phyloP scores from a whole-genome alignment of 2,888 invertebrate genomes.

The Cheilosia grossa region DNA sequence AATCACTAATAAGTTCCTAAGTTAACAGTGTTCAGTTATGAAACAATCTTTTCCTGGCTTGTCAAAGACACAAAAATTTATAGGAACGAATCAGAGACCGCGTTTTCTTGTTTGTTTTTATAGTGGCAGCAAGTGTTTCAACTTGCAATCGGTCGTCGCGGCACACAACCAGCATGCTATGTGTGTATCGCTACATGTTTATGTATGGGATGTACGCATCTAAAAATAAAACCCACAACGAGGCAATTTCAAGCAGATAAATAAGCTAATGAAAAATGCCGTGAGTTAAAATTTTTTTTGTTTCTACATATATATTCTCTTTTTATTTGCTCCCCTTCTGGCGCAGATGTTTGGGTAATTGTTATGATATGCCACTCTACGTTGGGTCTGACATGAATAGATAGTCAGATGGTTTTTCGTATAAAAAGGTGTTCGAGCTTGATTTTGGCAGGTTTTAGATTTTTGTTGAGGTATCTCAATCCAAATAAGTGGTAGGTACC shows the following conservation, averaged over 20 bases:
- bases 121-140: not conserved
- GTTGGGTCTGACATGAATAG: no score
- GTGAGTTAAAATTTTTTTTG: not conserved
- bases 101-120: not conserved
- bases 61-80: no score
- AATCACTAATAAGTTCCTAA: no score
- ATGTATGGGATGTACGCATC: not conserved
- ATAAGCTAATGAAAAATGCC: not conserved
- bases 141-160: not conserved
- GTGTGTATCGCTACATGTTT: not conserved
- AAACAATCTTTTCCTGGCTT: no score
- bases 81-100: no score
- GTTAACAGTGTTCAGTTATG: no score
- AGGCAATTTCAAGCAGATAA: not conserved
- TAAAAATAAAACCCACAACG: conserved; percentile 9
- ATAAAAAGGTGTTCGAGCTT: no score
- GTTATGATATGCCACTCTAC: not conserved
- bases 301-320: not conserved
- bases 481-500: no score
- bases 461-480: no score
- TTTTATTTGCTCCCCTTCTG: not conserved
- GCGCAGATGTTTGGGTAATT: not conserved
- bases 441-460: no score
- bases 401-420: no score
- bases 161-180: not conserved